Evolutionary conservation across 2,888 invertebrate genomes (phyloP).

Genomic region (Agonopterix arenella): DNA sequence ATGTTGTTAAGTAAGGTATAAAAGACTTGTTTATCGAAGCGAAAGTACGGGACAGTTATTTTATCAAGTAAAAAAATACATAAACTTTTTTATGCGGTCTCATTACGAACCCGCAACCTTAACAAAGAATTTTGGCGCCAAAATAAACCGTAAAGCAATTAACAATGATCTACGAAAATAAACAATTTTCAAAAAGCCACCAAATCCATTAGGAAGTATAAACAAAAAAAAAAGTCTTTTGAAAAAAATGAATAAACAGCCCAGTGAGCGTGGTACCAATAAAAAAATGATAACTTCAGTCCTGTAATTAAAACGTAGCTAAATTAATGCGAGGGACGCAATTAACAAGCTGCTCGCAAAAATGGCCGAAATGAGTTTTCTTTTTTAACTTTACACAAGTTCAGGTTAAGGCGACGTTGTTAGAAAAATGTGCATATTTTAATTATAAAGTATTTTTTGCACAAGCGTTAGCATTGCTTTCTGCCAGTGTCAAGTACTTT

Average conservation of each 20-base stretch:
- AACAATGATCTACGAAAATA: constrained; percentile 1
- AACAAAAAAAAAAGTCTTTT: constrained; percentile 3
- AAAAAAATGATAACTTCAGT: constrained; percentile 13
- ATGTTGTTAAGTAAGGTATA: too few relatives aligned
- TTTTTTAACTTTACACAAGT: constrained; percentile 15
- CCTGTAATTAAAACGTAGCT: constrained; percentile 16
- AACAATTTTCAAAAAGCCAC: constrained; percentile 4
- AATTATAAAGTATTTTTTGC: too few relatives aligned
- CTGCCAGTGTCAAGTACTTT: too few relatives aligned
- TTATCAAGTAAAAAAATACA: too few relatives aligned
- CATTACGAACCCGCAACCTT: too few relatives aligned
- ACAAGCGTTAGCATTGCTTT: too few relatives aligned
- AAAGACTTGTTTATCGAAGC: too few relatives aligned
- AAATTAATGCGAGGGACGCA: constrained; percentile 16
- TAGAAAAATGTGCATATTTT: too few relatives aligned
- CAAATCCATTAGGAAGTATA: constrained; percentile 5
- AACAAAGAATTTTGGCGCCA: not conserved
- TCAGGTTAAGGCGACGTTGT: not conserved
- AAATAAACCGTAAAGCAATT: not conserved
- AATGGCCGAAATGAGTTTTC: constrained; percentile 17
- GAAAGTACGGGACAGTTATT: too few relatives aligned
- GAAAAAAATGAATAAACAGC: constrained; percentile 1
- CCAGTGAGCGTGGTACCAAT: constrained; percentile 3
- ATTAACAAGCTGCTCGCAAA: constrained; percentile 17
- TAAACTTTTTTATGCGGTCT: too few relatives aligned